Evolutionary conservation across 2,888 invertebrate species (phyloP).

Genomic region (Crossocerus cetratus): DNA sequence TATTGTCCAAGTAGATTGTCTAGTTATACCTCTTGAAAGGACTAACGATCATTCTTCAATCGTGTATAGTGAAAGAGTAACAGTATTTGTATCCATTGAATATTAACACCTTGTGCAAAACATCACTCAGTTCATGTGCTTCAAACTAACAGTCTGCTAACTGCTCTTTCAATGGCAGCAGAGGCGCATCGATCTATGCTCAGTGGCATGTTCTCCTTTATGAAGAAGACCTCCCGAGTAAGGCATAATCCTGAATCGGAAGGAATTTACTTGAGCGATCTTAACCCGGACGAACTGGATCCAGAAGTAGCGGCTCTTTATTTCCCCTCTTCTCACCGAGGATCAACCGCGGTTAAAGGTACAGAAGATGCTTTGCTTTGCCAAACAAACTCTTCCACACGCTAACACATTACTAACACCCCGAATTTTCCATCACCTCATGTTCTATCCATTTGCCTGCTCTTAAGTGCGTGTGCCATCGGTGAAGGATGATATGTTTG

Average conservation of each 20-base stretch:
- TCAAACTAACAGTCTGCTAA: constrained; percentile 55
- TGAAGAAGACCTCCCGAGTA: constrained; percentile 84
- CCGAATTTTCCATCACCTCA: background rate
- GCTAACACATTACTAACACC: constrained; percentile 12
- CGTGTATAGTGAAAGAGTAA: constrained; percentile 9
- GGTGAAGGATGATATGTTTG: no score
- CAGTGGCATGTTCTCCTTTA: constrained; percentile 95
- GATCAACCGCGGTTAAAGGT: constrained; percentile 71
- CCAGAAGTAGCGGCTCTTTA: constrained; percentile 95
- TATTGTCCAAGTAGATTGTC: no score
- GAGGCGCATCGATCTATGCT: constrained; percentile 85
- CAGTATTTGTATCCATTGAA: constrained; percentile 2
- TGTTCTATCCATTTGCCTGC: no score
- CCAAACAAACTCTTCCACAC: constrained; percentile 1
- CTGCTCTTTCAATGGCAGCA: constrained; percentile 66
- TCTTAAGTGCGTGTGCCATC: no score
- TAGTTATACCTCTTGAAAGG: no score
- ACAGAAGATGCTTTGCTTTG: constrained; percentile 60
- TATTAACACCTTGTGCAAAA: background rate
- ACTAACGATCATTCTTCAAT: background rate
- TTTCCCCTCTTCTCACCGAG: constrained; percentile 83
- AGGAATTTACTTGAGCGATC: constrained; percentile 94
- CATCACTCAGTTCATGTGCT: constrained; percentile 18
- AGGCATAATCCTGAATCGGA: constrained; percentile 83
- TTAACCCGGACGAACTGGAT: constrained; percentile 92